Evolutionary conservation across 1,140 invertebrate genomes (phyloP).

Genomic region (Diuraphis noxia): DNA sequence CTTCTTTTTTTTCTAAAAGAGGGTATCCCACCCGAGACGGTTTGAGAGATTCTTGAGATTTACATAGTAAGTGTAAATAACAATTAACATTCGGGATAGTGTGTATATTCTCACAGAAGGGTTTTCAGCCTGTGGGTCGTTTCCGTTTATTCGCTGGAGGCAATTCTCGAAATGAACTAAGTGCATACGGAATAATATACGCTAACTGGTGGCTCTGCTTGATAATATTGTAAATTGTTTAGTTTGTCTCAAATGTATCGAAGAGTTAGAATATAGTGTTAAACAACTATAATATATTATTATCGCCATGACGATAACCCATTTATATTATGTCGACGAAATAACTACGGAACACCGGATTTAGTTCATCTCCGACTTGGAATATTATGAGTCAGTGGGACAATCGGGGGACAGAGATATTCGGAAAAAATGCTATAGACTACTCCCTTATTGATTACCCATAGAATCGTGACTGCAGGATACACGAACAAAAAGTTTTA

Average conservation of each 20-base stretch:
- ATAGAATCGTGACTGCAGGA: not conserved
- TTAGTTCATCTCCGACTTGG: not conserved
- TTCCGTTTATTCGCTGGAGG: not conserved
- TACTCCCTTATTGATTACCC: not conserved
- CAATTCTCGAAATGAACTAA: not conserved
- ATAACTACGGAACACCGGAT: not conserved
- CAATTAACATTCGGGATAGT: slow-evolving; percentile 8
- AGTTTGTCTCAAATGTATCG: not conserved
- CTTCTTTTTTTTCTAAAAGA: not conserved
- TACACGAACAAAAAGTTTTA: not conserved
- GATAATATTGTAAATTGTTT: not conserved
- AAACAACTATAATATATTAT: not conserved
- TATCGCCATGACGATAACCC: not conserved
- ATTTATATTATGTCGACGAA: not conserved
- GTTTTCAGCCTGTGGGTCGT: not conserved
- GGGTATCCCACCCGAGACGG: not conserved
- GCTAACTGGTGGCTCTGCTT: not conserved
- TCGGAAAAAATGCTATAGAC: not conserved
- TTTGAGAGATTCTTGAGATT: not conserved
- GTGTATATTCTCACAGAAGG: not conserved
- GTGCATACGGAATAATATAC: not conserved
- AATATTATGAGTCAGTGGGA: not conserved
- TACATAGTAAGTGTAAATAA: slow-evolving; percentile 25
- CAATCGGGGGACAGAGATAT: not conserved
- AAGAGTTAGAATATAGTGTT: not conserved